Evolutionary conservation across 23 tunicate genomes (phyloP).

Genomic region (Trididemnum miniatum): DNA sequence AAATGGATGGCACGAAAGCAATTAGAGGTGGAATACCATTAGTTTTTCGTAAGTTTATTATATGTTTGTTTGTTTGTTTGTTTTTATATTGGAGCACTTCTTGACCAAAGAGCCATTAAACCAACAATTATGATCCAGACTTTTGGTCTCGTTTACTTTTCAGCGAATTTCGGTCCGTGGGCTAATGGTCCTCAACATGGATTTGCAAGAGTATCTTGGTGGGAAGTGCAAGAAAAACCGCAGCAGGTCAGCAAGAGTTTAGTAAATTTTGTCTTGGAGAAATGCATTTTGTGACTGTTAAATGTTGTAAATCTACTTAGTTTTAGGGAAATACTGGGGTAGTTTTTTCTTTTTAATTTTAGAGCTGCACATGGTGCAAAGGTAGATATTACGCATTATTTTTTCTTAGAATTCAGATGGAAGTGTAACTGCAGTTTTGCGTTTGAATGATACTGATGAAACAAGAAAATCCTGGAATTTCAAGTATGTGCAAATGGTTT

Average conservation of each 20-base stretch:
- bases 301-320: neutral
- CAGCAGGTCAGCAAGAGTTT: constrained; percentile 22
- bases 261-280: neutral
- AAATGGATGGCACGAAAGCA: constrained; percentile 95
- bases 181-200: constrained; percentile 94
- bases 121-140: no score
- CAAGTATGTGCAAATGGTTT: constrained; percentile 31
- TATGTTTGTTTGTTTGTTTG: neutral
- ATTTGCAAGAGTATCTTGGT: constrained; percentile 89
- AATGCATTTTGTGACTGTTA: no score
- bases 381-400: neutral
- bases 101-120: neutral
- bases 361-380: no score
- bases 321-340: neutral
- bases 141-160: constrained; percentile 1
- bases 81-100: neutral
- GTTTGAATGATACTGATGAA: constrained; percentile 37
- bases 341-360: no score
- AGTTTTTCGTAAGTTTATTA: constrained; percentile 87
- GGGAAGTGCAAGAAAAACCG: constrained; percentile 52
- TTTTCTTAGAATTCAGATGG: constrained; percentile 38
- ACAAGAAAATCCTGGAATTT: constrained; percentile 66
- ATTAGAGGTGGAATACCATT: constrained; percentile 97
- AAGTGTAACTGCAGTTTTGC: constrained; percentile 18
- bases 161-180: constrained; percentile 99